Evolutionary conservation across 2,113 vertebrate genomes (phyloP).

Genomic region (Mastomys coucha): DNA sequence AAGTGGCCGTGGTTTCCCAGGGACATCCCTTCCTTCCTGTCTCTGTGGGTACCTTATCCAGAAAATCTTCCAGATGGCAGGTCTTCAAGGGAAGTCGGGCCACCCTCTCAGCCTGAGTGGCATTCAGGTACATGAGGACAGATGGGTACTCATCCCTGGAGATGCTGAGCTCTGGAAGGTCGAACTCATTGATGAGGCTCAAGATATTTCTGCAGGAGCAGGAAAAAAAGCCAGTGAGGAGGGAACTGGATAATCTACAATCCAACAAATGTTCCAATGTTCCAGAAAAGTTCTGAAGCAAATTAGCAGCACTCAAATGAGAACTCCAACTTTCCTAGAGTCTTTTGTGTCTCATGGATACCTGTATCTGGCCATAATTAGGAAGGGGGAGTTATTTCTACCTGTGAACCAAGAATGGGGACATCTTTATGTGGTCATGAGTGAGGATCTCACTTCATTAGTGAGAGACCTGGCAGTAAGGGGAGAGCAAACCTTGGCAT

Average conservation of each 20-base stretch:
- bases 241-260: too few relatives aligned
- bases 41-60: conserved; percentile 90
- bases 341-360: not conserved
- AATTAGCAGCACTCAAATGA: not conserved
- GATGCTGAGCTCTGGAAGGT: conserved; percentile 90
- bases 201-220: conserved; percentile 91
- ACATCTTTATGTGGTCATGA: not conserved
- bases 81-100: conserved; percentile 83
- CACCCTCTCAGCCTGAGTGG: conserved; percentile 79
- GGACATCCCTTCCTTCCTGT: too few relatives aligned
- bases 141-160: conserved; percentile 86
- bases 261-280: not conserved
- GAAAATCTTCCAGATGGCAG: conserved; percentile 91
- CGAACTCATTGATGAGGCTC: conserved; percentile 90
- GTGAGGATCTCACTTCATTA: not conserved
- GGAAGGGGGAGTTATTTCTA: not conserved
- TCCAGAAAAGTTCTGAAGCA: not conserved
- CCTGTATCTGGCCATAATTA: not conserved
- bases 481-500: too few relatives aligned
- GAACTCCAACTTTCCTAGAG: not conserved
- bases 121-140: conserved; percentile 86
- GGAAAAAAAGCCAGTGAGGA: not conserved
- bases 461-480: not conserved
- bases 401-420: not conserved
- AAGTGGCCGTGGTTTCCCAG: not conserved